Conservation (phyloP, 2,113 vertebrate species). For the Mustelus asterias region DNA sequence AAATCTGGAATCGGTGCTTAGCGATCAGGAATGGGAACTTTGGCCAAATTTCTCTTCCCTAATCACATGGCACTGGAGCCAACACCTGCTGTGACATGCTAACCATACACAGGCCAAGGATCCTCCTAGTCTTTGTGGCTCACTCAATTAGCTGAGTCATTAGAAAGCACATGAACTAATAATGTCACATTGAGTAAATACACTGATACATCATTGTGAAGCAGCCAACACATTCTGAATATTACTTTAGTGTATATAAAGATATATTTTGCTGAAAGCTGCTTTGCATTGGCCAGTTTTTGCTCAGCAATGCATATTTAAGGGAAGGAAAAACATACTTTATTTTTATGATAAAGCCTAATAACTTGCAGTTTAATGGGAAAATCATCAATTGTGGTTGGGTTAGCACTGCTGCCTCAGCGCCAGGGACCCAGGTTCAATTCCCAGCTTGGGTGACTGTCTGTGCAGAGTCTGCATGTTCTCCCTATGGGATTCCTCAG, state of each 20-base stretch:
- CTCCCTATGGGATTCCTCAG: too few relatives aligned
- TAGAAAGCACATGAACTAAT: neutral
- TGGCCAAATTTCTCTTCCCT: neutral
- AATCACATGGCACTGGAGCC: neutral
- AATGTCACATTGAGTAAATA: neutral
- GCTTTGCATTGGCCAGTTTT: neutral
- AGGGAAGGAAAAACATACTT: neutral
- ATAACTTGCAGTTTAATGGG: neutral
- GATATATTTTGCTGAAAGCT: neutral
- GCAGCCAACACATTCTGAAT: neutral
- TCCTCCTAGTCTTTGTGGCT: neutral
- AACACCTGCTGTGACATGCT: neutral
- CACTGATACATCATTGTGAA: neutral
- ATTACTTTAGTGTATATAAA: neutral
- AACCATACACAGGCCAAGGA: neutral
- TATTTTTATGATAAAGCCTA: neutral
- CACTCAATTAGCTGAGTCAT: neutral
- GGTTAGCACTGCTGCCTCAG: too few relatives aligned
- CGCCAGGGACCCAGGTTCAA: too few relatives aligned
- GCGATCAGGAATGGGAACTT: neutral
- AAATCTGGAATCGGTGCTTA: neutral
- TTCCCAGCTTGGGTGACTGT: too few relatives aligned
- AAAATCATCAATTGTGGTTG: neutral
- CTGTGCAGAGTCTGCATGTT: too few relatives aligned
- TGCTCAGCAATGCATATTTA: neutral